A percentile compares a stretch with the other conserved stretches of the same genome.
phyloP scores from a whole-genome alignment of 2,888 invertebrate genomes.

The Eucriotettix oculatus region DNA sequence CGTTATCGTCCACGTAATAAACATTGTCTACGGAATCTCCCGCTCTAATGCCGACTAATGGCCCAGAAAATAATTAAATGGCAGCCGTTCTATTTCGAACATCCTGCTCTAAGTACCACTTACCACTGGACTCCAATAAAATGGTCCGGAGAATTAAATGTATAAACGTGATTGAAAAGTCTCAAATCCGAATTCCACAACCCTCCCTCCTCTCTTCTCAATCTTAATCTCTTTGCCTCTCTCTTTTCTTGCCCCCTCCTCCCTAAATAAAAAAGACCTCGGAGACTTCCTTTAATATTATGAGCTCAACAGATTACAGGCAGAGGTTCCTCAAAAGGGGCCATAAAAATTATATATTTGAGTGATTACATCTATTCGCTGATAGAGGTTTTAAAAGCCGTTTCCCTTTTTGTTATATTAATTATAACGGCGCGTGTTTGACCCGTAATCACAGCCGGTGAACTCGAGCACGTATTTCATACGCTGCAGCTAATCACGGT shows the following conservation, averaged over 20 bases:
- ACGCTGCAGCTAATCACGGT: background rate
- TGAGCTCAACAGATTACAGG: background rate
- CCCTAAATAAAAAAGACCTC: background rate
- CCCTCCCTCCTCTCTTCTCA: background rate
- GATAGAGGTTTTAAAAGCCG: background rate
- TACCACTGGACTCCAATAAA: background rate
- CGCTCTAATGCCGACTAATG: background rate
- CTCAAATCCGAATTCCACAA: background rate
- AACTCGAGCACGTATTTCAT: no score
- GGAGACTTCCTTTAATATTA: background rate
- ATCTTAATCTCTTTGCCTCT: background rate
- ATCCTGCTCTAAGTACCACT: background rate
- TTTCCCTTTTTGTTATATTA: background rate
- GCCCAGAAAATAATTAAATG: background rate
- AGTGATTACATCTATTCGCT: background rate
- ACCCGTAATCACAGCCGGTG: no score
- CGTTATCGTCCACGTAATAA: no score
- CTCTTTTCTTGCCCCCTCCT: background rate
- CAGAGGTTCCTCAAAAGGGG: background rate
- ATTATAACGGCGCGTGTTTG: background rate
- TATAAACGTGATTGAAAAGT: background rate
- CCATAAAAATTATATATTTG: background rate
- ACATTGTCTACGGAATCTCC: no score
- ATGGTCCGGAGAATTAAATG: background rate
- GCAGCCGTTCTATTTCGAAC: background rate